Evolutionary conservation across 2,797 vertebrate genomes (phyloP), one percentile per base, ranked within the genome.

Genomic region (Discoglossus pictus): DNA sequence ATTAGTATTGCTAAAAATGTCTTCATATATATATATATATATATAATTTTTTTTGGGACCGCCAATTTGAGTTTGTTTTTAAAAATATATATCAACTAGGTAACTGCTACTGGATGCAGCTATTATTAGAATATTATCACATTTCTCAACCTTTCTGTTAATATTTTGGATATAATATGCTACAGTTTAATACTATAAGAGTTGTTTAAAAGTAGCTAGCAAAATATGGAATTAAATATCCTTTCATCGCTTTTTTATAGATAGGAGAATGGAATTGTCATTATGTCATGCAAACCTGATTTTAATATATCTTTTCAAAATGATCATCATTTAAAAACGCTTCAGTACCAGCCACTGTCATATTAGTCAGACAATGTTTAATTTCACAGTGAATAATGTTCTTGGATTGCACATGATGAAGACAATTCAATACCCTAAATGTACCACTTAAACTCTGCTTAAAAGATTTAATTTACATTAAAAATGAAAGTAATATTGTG

Each of bases 111-210:
- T 75, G 74, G 80, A 81, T 73, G 75, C 65, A 82, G 55, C 74
- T 79, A 82, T 80, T 83, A 75, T 82, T 82, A 75, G 82, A 82
- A 83, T 79, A 44, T 65, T 63, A 80, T 81, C 73, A 68, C 61
- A 65, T 69, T 72, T 81, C 79, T 70, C 78, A 61, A 79, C 69
- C 73, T 78, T 78, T 81, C 78, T 86, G 77, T 56, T 71, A 79
- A 46, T 60, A 73, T 73, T 43, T 34, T 61, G 65, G 53, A 63
- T 79, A 46, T 65, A 77, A 73, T 23, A 16, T 73, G 60, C 68
- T 80, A 38, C 69, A 72, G 78, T 75, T 73, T 81, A 80, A 81
- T 71, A 73, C 71, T 76, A 78, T 78, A 68, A 72, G 48, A 68
- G 53, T 72, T 66, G 63, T 36, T 48, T 47, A 44, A 52, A 58